Base-by-base conservation (phyloP, 2,888 invertebrate species). In the Heteropelma amictum region DNA sequence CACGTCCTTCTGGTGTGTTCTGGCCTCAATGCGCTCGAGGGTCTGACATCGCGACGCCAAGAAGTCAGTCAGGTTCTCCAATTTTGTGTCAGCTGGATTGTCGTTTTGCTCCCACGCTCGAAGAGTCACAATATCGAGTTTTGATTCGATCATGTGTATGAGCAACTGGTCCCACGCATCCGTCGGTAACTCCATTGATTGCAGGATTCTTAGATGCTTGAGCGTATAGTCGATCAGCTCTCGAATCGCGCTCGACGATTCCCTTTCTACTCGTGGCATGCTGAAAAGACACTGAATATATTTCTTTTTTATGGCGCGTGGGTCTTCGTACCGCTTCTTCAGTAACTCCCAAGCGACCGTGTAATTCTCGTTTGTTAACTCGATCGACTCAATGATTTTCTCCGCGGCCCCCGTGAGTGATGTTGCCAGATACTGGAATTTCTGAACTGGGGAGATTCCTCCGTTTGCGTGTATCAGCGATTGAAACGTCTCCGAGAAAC, bases 351-450 rank as follows among this genome's bases (percentile, higher is more conserved):
- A 71, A 2, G 75, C 69, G 3, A 76, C 30, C 4, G 3, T 21
- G 21, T 80, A 80, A 68, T 80, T 83, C 7, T 56, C 53, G 1
- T 23, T 30, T 0, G 79, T 65, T 33, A 77, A 47, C 42, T 77
- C 69, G 8, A 81, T 77, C 23, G 73, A 70, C 28, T 69, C 61
- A 33, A 79, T 56, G 3, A 79, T 60, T 47, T 75, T 61, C 19
- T 58, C 61, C 0, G 79, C 79, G 2, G 61, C 17, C 3, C 67
- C 72, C 1, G 60, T 33, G 10, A 80, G 54, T n/a, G 71, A 60
- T 10, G 77, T 72, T 14, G 64, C 54, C 35, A 80, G 60, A 42
- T 79, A 79, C 54, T 79, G 72, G 38, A 77, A 76, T 64, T 79
- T 79, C 17, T 77, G 72, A 38, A 80, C 49, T 0, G 47, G 30